Conservation (phyloP, 1,140 invertebrate genomes). For the Panulirus ornatus region DNA sequence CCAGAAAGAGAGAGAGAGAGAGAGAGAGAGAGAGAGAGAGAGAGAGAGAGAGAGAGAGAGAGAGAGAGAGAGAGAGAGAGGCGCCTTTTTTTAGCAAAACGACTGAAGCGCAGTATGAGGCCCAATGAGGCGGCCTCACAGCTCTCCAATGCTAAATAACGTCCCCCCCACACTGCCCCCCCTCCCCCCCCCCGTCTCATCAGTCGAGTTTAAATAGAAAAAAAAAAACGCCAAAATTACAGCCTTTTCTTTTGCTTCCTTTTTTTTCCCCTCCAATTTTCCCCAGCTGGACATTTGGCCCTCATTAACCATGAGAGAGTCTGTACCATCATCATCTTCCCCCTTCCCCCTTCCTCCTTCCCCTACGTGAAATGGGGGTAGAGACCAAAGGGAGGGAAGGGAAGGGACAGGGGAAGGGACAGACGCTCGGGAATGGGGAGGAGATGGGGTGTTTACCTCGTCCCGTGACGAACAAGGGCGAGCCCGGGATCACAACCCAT, state of each 20-base stretch:
- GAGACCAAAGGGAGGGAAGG: not conserved
- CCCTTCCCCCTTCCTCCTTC: no score
- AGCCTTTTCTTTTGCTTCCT: no score
- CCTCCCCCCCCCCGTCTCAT: no score
- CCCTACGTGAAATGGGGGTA: not conserved
- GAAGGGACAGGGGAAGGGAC: not conserved
- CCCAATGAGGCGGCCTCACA: not conserved
- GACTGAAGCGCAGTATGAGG: not conserved
- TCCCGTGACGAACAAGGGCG: not conserved
- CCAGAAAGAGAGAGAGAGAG: not conserved
- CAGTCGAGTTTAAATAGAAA: not conserved
- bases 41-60: slow-evolving; percentile 20
- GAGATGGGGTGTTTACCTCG: no score
- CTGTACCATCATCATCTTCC: no score
- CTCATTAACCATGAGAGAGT: not conserved
- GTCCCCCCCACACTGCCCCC: no score
- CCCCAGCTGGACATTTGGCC: no score
- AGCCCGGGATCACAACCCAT: no score
- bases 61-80: slow-evolving; percentile 9
- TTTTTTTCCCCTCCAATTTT: no score
- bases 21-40: slow-evolving; percentile 15
- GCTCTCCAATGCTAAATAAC: not conserved
- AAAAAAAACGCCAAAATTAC: not conserved
- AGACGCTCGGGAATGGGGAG: not conserved
- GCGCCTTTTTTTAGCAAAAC: not conserved